A percentile compares a stretch with the other conserved stretches of the same genome.
Evolutionary conservation across 2,888 invertebrate species (phyloP).

Genomic region (Mycogona germanica): DNA sequence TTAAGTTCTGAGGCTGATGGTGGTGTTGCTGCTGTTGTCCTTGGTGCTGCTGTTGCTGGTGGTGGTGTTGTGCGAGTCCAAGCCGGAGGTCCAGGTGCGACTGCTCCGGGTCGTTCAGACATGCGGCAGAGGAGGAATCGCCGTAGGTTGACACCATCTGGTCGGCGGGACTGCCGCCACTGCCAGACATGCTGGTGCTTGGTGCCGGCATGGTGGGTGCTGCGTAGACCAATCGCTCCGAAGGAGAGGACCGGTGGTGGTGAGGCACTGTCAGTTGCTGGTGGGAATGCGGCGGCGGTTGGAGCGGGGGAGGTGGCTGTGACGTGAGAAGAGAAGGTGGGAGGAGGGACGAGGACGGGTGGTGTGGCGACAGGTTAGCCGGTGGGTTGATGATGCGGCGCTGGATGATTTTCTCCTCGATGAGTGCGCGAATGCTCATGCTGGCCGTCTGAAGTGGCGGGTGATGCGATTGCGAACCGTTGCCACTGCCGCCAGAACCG

Average conservation of each 20-base stretch:
- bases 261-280: not conserved
- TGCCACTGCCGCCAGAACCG: not conserved
- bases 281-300: too few relatives aligned
- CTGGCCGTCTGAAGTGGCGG: conserved; percentile 86
- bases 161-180: not conserved
- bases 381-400: conserved; percentile 44
- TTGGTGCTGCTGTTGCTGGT: too few relatives aligned
- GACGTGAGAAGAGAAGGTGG: conserved; percentile 1
- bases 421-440: conserved; percentile 75
- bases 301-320: conserved; percentile 1
- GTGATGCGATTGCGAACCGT: not conserved
- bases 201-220: not conserved
- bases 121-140: not conserved
- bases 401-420: conserved; percentile 87
- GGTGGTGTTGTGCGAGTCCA: too few relatives aligned
- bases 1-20: too few relatives aligned
- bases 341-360: not conserved
- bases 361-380: not conserved
- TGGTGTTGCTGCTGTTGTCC: too few relatives aligned
- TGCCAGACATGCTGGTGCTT: not conserved
- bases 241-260: too few relatives aligned
- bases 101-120: too few relatives aligned
- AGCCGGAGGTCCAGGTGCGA: too few relatives aligned
- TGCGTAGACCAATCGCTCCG: too few relatives aligned
- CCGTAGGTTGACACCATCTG: not conserved